Evolutionary conservation across 2,888 invertebrate genomes (phyloP).

Genomic region (Nomada hirtipes): DNA sequence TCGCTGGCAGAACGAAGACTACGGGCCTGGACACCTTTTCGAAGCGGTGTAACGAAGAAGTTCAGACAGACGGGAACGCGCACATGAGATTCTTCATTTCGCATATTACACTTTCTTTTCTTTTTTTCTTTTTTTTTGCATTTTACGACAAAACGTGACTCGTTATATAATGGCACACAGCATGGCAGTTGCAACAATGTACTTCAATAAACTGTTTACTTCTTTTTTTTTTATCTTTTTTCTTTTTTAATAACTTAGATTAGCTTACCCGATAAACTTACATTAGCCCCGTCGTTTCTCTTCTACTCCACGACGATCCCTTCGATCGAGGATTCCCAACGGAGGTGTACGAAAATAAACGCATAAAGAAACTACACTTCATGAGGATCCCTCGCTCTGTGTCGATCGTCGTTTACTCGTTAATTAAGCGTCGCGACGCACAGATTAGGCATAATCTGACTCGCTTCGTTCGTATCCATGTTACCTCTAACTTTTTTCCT

Average conservation of each 20-base stretch:
- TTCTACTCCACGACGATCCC: neutral
- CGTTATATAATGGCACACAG: conserved; percentile 83
- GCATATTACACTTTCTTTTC: conserved; percentile 45
- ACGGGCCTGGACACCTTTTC: conserved; percentile 19
- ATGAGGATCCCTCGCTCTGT: conserved; percentile 28
- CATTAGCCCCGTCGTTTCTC: conserved; percentile 58
- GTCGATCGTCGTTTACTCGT: conserved; percentile 37
- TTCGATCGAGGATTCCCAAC: conserved; percentile 17
- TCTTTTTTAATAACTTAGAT: conserved; percentile 60
- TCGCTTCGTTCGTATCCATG: conserved; percentile 31
- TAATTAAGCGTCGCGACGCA: conserved; percentile 58
- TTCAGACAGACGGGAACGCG: conserved; percentile 68
- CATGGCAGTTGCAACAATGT: conserved; percentile 84
- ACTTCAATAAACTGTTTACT: conserved; percentile 79
- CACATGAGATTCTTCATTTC: conserved; percentile 54
- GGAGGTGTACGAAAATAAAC: conserved; percentile 15
- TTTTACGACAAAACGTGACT: conserved; percentile 79
- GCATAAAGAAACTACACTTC: neutral
- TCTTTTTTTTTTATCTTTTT: conserved; percentile 41
- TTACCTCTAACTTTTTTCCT: conserved; percentile 10
- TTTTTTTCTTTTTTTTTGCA: conserved; percentile 60
- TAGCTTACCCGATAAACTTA: conserved; percentile 65
- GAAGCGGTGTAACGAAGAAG: conserved; percentile 54
- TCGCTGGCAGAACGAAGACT: conserved; percentile 34
- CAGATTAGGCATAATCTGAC: conserved; percentile 57